Evolutionary conservation across 2,888 invertebrate genomes (phyloP), one percentile per base, ranked within the genome.

Genomic region (Toxonevra muliebris): DNA sequence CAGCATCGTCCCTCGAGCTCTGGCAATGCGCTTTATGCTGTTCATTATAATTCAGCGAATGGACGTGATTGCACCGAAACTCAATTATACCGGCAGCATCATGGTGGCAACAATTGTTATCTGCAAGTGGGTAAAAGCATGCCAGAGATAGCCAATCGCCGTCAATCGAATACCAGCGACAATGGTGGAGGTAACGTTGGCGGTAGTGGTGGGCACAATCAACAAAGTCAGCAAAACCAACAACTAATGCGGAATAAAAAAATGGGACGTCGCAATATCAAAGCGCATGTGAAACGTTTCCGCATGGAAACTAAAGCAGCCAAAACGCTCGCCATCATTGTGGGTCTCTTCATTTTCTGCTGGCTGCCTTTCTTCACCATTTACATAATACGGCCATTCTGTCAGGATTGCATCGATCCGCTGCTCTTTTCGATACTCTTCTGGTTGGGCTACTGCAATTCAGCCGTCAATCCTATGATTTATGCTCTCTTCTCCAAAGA

Each of bases 311-410:
- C 97, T 0, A 97, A 97, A 86, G 97, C 97, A 0, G 97, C 97
- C 1, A 97, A 97, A 85, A 97, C 97, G 0, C 87, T 98, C 63
- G 97, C 96, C 70, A 97, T 98, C 74, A 98, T 98, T 73, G 97
- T 98, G 4, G 98, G 98, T 1, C 94, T 96, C 57, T 98, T 98
- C 86, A 96, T 97, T 66, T 90, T 94, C 79, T 98, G 98, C 85
- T 98, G 98, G 98, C 88, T 96, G 66, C 97, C 97, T 0, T 98
- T 98, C 87, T 97, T 98, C 87, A 95, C 96, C 57, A 94, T 96
- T 87, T 97, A 97, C 85, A 89, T 97, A 59, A 90, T 96, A 65
- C 89, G 95, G 12, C 96, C 96, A 0, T 97, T 95, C 83, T 95
- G 94, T 82, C 91, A 90, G 54, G 89, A 92, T 70, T 96, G 96